phyloP scores from a whole-genome alignment of 2,797 vertebrate genomes.

The Numenius phaeopus region DNA sequence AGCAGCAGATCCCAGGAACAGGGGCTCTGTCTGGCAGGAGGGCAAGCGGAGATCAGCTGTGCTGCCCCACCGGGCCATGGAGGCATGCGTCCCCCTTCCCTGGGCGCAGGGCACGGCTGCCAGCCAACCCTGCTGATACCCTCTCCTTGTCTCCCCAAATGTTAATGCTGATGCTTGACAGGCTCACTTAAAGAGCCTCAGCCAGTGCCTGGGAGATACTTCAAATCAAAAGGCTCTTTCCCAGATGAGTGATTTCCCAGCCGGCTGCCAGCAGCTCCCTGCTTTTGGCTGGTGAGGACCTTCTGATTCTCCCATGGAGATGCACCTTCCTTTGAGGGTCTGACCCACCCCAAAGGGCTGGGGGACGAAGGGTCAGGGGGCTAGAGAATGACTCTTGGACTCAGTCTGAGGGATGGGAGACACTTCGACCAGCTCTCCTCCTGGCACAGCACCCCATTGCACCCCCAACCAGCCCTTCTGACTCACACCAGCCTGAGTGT shows the following conservation, averaged over 20 bases:
- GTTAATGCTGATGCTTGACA: not conserved
- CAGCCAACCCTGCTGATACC: not conserved
- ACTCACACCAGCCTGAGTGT: not conserved
- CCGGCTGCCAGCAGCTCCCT: not conserved
- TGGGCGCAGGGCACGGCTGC: accelerated
- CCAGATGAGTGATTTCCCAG: not conserved
- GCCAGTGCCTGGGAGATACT: not conserved
- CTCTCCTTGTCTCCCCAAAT: not conserved
- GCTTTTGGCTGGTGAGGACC: not conserved
- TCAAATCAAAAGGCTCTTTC: not conserved
- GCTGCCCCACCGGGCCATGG: accelerated
- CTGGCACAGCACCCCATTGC: too few species aligned
- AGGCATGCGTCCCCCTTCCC: not conserved
- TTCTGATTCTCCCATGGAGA: not conserved
- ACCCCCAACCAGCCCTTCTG: not conserved
- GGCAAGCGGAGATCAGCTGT: accelerated
- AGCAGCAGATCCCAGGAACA: not conserved
- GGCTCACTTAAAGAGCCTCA: not conserved
- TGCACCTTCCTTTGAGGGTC: not conserved
- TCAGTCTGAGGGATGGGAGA: not conserved
- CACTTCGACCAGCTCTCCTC: not conserved
- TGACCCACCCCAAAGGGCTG: not conserved
- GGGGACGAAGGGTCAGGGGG: not conserved
- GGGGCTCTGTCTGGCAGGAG: not conserved
- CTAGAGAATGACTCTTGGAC: not conserved